A percentile compares a stretch with the other conserved stretches of the same genome.
phyloP scores from a whole-genome alignment of 2,797 vertebrate species.

The Eulemur albifrons region DNA sequence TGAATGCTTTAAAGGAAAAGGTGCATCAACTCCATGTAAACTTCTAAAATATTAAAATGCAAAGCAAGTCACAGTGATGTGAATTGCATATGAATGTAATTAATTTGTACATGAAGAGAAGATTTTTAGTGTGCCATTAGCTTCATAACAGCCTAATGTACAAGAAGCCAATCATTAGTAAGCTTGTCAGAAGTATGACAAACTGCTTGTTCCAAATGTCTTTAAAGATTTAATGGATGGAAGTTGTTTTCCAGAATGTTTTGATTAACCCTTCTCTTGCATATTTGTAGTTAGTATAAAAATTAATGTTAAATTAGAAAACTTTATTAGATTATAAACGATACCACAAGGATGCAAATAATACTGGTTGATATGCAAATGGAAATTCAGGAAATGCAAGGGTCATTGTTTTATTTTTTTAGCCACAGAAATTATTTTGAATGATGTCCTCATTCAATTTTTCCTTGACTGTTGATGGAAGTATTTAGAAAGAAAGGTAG shows the following conservation, averaged over 20 bases:
- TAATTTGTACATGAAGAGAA: slow-evolving; percentile 85
- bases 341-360: not conserved
- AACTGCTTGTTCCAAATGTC: slow-evolving; percentile 66
- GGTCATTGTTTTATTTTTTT: not conserved
- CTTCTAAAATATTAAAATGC: slow-evolving; percentile 79
- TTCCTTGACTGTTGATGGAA: slow-evolving; percentile 27
- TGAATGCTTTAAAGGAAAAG: slow-evolving; percentile 80
- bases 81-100: slow-evolving; percentile 85
- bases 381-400: not conserved
- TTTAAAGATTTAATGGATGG: slow-evolving; percentile 63
- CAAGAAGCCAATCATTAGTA: slow-evolving; percentile 79
- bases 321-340: slow-evolving; percentile 42
- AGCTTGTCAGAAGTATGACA: slow-evolving; percentile 79
- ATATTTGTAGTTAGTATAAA: slow-evolving; percentile 50
- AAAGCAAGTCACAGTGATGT: slow-evolving; percentile 78
- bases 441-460: not conserved
- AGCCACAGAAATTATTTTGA: not conserved
- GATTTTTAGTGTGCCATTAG: slow-evolving; percentile 85
- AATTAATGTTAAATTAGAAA: slow-evolving; percentile 58
- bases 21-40: slow-evolving; percentile 79
- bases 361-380: not conserved
- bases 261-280: slow-evolving; percentile 70
- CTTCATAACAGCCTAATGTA: slow-evolving; percentile 80
- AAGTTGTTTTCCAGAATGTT: slow-evolving; percentile 63
- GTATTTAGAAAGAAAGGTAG: not conserved